phyloP scores from a whole-genome alignment of 2,113 vertebrate genomes.

The Corynorhinus townsendii region DNA sequence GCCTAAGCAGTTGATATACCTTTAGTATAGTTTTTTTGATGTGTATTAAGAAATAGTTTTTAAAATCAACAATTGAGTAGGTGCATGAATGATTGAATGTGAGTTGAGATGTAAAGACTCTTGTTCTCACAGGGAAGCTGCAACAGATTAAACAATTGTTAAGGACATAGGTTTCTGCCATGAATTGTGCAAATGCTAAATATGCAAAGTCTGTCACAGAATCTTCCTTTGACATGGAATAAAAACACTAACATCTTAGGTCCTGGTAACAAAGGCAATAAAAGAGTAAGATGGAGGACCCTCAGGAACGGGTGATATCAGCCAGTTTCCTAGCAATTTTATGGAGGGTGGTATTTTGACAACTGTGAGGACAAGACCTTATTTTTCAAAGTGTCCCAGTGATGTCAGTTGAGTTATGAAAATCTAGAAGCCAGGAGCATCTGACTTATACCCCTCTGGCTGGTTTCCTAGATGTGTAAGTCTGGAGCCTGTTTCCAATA shows the following conservation, averaged over 20 bases:
- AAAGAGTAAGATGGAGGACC: background rate
- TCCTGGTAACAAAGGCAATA: background rate
- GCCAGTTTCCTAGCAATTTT: background rate
- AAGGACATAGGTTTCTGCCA: background rate
- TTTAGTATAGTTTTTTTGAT: background rate
- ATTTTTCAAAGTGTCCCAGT: background rate
- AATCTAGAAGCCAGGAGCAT: background rate
- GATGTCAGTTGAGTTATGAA: background rate
- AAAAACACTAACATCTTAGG: background rate
- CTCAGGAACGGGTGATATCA: background rate
- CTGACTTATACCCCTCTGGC: background rate
- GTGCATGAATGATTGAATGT: background rate
- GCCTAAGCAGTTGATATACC: background rate
- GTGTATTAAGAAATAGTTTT: background rate
- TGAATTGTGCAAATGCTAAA: background rate
- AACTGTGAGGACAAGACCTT: background rate
- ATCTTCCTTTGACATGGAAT: background rate
- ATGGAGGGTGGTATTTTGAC: background rate
- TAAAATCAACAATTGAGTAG: background rate
- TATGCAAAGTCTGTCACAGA: background rate
- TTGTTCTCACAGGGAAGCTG: background rate
- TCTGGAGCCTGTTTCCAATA: background rate
- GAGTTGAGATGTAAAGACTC: background rate
- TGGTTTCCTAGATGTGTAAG: background rate
- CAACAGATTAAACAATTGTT: background rate